phyloP scores from a whole-genome alignment of 2,113 vertebrate genomes.

The Brachyistius frenatus region DNA sequence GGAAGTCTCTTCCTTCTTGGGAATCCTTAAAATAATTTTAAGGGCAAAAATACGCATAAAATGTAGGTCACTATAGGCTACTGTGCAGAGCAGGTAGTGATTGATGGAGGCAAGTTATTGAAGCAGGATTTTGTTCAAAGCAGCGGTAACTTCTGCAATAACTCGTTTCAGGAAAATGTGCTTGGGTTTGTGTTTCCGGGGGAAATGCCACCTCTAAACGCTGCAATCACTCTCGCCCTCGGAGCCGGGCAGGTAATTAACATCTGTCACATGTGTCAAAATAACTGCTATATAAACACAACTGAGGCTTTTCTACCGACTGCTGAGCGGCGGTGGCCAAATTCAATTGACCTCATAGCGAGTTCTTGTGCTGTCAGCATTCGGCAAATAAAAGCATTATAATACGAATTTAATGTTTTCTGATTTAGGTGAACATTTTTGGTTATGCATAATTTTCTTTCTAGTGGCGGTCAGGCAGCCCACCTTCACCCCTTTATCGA shows the following conservation, averaged over 20 bases:
- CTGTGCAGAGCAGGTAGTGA: conserved; percentile 45
- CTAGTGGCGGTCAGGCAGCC: neutral
- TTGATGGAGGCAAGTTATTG: conserved; percentile 52
- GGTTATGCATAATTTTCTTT: neutral
- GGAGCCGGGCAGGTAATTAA: conserved; percentile 78
- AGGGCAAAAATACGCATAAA: conserved; percentile 12
- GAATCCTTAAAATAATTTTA: neutral
- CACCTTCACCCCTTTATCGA: conserved; percentile 13
- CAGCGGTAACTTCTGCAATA: conserved; percentile 47
- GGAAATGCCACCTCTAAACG: conserved; percentile 44
- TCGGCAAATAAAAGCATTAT: conserved; percentile 4
- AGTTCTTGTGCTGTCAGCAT: conserved; percentile 64
- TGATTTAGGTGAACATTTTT: neutral
- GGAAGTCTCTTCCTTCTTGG: neutral
- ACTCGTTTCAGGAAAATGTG: conserved; percentile 68
- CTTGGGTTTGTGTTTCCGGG: conserved; percentile 60
- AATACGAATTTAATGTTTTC: conserved; percentile 15
- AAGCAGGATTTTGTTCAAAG: conserved; percentile 23
- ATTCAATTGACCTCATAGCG: conserved; percentile 63
- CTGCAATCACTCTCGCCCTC: conserved; percentile 22
- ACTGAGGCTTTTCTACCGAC: conserved; percentile 44
- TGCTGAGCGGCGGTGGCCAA: conserved; percentile 17
- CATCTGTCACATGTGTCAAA: conserved; percentile 75
- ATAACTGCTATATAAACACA: conserved; percentile 79
- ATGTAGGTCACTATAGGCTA: conserved; percentile 21